A percentile compares a stretch with the other conserved stretches of the same genome.
Evolutionary conservation across 53 echinoderm and acorn worm genomes (phyloP).

Genomic region (Echinometra lucunter): DNA sequence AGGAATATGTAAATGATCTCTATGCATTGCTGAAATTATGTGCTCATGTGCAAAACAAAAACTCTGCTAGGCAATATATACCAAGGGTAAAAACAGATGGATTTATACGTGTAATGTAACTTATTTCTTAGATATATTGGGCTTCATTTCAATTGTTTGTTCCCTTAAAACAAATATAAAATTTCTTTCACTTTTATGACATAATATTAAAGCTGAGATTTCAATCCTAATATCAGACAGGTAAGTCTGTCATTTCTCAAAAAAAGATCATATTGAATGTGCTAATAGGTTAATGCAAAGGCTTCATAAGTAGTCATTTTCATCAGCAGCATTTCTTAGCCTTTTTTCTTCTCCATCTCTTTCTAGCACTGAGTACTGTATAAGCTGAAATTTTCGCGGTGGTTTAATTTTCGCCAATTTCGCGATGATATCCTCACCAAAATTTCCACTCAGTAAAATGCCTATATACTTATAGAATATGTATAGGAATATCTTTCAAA

Average conservation of each 20-base stretch:
- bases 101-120: neutral
- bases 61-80: neutral
- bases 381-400: no score
- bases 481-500: no score
- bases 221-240: no score
- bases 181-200: neutral
- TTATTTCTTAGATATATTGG: neutral
- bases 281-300: neutral
- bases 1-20: neutral
- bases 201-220: neutral
- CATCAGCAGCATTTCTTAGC: neutral
- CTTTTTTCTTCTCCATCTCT: no score
- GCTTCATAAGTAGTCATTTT: neutral
- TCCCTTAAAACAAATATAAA: neutral
- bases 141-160: neutral
- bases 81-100: neutral
- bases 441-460: no score
- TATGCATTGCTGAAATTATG: neutral
- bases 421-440: no score
- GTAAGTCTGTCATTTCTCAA: neutral
- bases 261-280: neutral
- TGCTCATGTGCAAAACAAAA: neutral
- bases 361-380: no score
- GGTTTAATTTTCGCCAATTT: no score
- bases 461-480: no score